Evolutionary conservation across 1,140 invertebrate genomes (phyloP), one percentile per base, ranked within the genome.

Genomic region (Lepidostoma basale): DNA sequence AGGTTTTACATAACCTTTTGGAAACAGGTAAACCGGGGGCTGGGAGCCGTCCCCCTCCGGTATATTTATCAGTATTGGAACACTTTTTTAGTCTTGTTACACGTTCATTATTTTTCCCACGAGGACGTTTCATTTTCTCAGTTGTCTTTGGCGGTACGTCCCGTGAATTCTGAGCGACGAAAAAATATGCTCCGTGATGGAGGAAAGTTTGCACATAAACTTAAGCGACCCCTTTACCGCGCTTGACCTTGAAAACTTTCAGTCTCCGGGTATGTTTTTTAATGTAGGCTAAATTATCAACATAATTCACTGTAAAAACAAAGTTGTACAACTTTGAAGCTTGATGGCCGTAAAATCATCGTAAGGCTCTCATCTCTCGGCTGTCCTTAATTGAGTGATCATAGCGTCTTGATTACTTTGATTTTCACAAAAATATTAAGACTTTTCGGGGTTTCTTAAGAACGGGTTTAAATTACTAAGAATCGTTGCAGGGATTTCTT

Each of bases 1-100:
- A 68, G 65, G 65, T 71, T 71, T 71, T 71, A 71, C 67, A 68
- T 71, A 67, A 71, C 69, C 56, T 71, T 71, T 71, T 71, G 58
- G 59, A 42, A 52, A 56, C 67, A 62, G 58, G 59, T 62, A 62
- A 52, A 39, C 28, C 22, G 36, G 16, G 30, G 47, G 36, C 28
- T 22, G 60, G 23, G 25, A 16, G 42, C n/a, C 9, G 10, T 18
- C 60, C 62, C 28, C 22, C 42, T 47, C 56, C 28, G 23, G 47
- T 9, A 40, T 71, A 71, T 71, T 67, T 68, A 71, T 63, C 59
- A 65, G 69, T 70, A 70, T 70, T 66, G 62, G 69, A 62, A 49
- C 42, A 70, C 62, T 70, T 70, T n/a, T 72, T 72, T 64, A 68
- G 44, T 68, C 66, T 65, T 54, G 70, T 72, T 72, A 64, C 65